Evolutionary conservation across 2,888 invertebrate species (phyloP), one percentile per base, ranked within the genome.

Genomic region (Agriotes lineatus): DNA sequence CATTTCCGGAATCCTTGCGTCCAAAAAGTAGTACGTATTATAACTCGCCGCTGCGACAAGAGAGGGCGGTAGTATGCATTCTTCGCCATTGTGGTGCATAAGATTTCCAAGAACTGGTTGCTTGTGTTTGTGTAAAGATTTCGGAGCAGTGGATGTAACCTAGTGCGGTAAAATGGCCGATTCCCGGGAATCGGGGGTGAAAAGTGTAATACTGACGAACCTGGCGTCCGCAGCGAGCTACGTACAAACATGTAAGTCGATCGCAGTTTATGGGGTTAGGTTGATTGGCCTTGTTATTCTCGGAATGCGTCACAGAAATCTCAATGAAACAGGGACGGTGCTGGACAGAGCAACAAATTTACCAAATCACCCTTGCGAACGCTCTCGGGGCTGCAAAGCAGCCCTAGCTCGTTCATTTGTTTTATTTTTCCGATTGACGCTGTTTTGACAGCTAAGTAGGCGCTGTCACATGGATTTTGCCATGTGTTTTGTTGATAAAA

Each of bases 241-340:
- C 76, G 74, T 80, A 64, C 81, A 81, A 78, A 76, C 77, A 77
- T 74, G 82, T 82, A 79, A 80, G 81, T 79, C 16, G 20, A 69
- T 60, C 65, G 71, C 10, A 45, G 18, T 63, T 69, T 63, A 60
- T 63, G 68, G 60, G 69, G 70, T 70, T 72, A 59, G 69, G 74
- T 71, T 75, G 70, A 75, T 74, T 74, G 75, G 72, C 74, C 74
- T 74, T 74, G 70, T 67, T 70, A 50, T 37, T 44, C 50, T 57
- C 62, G 66, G 69, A 62, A 66, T 70, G 69, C 66, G 57, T 62
- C 66, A 62, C 57, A 62, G 6, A n/a, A 39, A 35, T 22, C 37
- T 20, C 10, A 19, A 20, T 39, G 37, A 22, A 22, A 30, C 37
- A 56, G 20, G 56, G 39, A 56, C 56, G 20, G 18, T 10, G 37